Conservation (phyloP, 64 coral and sea anemone species). For the Anthopleura sola region DNA sequence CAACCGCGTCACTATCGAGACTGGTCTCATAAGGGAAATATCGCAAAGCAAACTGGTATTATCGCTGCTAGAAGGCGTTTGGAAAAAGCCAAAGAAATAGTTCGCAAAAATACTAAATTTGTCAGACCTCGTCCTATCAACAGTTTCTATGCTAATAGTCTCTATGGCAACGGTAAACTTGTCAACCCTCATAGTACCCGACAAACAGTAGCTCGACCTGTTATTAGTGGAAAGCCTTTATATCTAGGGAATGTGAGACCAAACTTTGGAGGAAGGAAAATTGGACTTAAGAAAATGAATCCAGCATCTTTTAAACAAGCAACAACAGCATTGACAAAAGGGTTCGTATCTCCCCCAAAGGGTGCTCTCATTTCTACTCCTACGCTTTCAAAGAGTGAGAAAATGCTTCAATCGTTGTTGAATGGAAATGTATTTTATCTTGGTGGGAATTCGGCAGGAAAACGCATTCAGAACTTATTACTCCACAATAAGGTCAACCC, state of each 20-base stretch:
- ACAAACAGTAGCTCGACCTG: neutral
- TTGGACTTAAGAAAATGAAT: neutral
- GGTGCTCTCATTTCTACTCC: neutral
- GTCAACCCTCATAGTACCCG: neutral
- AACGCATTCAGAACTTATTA: neutral
- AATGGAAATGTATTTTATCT: neutral
- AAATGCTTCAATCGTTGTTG: neutral
- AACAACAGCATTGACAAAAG: neutral
- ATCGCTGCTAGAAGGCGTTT: neutral
- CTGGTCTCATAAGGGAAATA: neutral
- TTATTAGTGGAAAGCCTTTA: neutral
- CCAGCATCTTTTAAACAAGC: too few species aligned
- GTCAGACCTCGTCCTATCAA: neutral
- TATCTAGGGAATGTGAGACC: neutral
- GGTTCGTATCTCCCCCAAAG: neutral
- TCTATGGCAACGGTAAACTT: neutral
- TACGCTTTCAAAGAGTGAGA: slow-evolving; percentile 1
- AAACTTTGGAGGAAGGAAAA: neutral
- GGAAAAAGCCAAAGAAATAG: slow-evolving; percentile 1
- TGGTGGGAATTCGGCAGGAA: neutral
- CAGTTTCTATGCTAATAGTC: neutral
- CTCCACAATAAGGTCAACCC: neutral
- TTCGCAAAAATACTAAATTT: slow-evolving; percentile 12
- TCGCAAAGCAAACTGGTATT: neutral
- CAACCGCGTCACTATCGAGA: neutral